phyloP scores from a whole-genome alignment of 1,140 invertebrate species.

The Pseudomyrmex sp. region DNA sequence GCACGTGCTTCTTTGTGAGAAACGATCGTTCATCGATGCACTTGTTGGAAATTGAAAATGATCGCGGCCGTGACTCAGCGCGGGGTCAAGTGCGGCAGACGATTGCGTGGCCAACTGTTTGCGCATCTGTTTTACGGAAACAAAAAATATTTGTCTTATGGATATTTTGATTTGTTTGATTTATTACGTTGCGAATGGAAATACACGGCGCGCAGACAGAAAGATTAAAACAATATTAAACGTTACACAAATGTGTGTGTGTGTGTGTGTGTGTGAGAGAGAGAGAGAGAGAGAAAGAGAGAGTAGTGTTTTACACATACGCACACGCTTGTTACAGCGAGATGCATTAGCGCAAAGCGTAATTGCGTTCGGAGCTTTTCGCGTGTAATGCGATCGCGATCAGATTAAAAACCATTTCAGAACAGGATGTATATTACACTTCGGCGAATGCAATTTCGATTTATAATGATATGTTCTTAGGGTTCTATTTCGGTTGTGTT shows the following conservation, averaged over 20 bases:
- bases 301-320: too few relatives aligned
- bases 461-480: background rate
- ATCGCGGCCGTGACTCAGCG: conserved; percentile 73
- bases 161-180: background rate
- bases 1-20: background rate
- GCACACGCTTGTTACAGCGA: background rate
- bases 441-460: background rate
- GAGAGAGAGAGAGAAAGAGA: too few relatives aligned
- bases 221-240: conserved; percentile 27
- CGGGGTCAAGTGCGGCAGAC: conserved; percentile 78
- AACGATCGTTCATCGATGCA: conserved; percentile 28
- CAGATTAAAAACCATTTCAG: conserved; percentile 28
- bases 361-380: conserved; percentile 38
- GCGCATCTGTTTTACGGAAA: background rate
- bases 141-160: background rate
- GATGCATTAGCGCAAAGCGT: conserved; percentile 10
- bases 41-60: conserved; percentile 64
- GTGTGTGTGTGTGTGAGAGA: background rate
- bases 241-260: background rate
- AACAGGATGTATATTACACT: background rate
- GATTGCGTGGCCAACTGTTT: conserved; percentile 67
- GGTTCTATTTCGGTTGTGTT: background rate
- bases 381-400: conserved; percentile 8
- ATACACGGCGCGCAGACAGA: too few relatives aligned
- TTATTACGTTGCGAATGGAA: too few relatives aligned